phyloP scores from a whole-genome alignment of 2,888 invertebrate species.

The Cryptosula pallasiana region DNA sequence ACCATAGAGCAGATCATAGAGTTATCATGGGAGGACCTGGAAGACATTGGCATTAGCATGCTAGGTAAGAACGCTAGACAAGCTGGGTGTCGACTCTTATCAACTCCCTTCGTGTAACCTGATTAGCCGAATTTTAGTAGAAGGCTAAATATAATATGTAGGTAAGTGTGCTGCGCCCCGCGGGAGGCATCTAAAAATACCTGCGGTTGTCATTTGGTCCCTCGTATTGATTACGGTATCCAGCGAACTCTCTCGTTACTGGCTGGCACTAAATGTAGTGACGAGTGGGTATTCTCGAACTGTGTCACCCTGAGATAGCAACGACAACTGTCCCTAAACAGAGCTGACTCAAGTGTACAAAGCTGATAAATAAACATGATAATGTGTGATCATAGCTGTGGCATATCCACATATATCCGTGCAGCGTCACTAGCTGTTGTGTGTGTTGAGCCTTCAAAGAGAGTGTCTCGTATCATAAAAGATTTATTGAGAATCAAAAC shows the following conservation, averaged over 20 bases:
- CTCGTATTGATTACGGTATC: background rate
- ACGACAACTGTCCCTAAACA: background rate
- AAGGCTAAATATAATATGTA: too few species aligned
- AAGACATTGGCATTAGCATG: constrained; percentile 72
- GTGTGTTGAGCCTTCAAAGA: background rate
- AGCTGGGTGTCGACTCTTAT: too few species aligned
- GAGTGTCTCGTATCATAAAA: background rate
- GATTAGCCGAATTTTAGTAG: too few species aligned
- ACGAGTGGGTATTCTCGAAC: background rate
- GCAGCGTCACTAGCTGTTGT: too few species aligned
- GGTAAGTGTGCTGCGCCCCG: constrained; percentile 13
- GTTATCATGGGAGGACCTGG: constrained; percentile 96
- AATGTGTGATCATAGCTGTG: too few species aligned
- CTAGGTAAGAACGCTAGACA: constrained; percentile 49
- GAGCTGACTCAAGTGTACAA: background rate
- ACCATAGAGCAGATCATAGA: constrained; percentile 90
- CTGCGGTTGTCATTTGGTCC: background rate
- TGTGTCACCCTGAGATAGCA: background rate
- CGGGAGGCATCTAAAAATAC: background rate
- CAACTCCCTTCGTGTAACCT: too few species aligned
- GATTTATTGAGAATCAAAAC: background rate
- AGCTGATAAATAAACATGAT: background rate
- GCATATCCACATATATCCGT: too few species aligned
- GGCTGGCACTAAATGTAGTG: background rate
- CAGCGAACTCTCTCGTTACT: background rate